Evolutionary conservation across 2,113 vertebrate genomes (phyloP).

Genomic region (Collichthys lucidus): DNA sequence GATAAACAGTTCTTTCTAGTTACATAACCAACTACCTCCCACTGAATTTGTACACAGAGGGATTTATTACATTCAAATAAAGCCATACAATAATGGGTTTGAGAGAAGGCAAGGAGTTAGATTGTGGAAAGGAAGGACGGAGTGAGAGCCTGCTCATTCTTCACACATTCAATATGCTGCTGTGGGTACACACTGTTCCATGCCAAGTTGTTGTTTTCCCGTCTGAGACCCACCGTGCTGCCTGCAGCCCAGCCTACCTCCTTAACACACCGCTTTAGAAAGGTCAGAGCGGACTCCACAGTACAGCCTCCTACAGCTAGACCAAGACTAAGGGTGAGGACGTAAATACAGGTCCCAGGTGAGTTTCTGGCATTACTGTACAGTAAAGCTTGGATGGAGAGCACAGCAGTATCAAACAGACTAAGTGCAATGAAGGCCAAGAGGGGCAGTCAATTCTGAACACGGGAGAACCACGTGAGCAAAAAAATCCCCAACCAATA

Average conservation of each 20-base stretch:
- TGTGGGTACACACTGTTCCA: slow-evolving; percentile 46
- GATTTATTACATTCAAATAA: slow-evolving; percentile 30
- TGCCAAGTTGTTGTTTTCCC: slow-evolving; percentile 65
- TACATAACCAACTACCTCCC: slow-evolving; percentile 23
- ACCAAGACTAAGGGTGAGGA: slow-evolving; percentile 40
- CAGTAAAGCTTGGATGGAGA: slow-evolving; percentile 33
- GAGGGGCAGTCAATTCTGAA: background rate
- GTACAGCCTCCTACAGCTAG: slow-evolving; percentile 14
- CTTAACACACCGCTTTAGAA: slow-evolving; percentile 64
- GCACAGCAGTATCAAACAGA: slow-evolving; percentile 38
- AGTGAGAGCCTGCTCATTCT: slow-evolving; percentile 25
- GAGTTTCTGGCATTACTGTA: slow-evolving; percentile 42
- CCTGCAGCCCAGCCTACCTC: slow-evolving; percentile 55
- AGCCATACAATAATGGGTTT: slow-evolving; percentile 15
- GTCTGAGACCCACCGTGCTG: slow-evolving; percentile 46
- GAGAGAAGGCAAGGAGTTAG: slow-evolving; percentile 9
- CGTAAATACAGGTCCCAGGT: slow-evolving; percentile 32
- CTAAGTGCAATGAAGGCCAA: slow-evolving; percentile 10
- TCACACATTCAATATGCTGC: slow-evolving; percentile 55
- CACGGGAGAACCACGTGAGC: slow-evolving; percentile 15
- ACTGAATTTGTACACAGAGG: slow-evolving; percentile 24
- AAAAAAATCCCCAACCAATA: slow-evolving; percentile 49
- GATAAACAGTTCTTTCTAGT: slow-evolving; percentile 26
- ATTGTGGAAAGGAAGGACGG: background rate
- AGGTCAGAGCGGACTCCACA: slow-evolving; percentile 66